These are phyloP conservation scores for Bothrops jararaca DNA, from an alignment of 2,113 vertebrate species.

Conservation along the genomic window DNA sequence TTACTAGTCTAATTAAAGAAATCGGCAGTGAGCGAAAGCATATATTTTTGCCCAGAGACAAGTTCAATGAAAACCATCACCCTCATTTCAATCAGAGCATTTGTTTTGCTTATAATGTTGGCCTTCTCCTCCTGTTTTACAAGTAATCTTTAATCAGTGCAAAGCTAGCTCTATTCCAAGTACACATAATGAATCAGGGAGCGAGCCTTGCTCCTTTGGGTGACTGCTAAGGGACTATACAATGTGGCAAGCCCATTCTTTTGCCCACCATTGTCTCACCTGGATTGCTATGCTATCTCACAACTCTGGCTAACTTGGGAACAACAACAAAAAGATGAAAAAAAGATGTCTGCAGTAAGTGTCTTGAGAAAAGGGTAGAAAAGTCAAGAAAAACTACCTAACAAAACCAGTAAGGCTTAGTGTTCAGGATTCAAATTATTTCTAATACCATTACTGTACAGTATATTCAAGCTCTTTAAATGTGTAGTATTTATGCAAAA, in stretches of 20 bases:
- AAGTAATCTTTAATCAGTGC: neutral
- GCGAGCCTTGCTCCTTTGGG: neutral
- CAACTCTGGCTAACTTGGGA: neutral
- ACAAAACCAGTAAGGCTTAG: conserved; percentile 76
- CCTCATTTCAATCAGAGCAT: neutral
- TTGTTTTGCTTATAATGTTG: conserved; percentile 7
- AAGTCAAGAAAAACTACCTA: conserved; percentile 41
- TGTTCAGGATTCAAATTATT: conserved; percentile 77
- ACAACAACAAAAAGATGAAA: neutral
- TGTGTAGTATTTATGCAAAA: conserved; percentile 81
- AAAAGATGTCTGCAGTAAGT: neutral
- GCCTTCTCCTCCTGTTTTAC: neutral
- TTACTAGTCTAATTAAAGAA: conserved; percentile 71
- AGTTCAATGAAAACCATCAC: conserved; percentile 20
- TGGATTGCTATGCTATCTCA: neutral
- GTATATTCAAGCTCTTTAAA: conserved; percentile 81
- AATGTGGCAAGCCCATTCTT: neutral
- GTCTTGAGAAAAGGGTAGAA: neutral
- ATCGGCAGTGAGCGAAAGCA: conserved; percentile 44
- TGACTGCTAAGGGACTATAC: neutral
- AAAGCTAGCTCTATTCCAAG: neutral
- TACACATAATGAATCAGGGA: neutral
- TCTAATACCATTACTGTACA: conserved; percentile 78
- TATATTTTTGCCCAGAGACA: conserved; percentile 26
- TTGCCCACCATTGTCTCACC: neutral